These are phyloP conservation scores for Caenorhabditis uteleia DNA, from an alignment of 2,888 invertebrate species.

Conservation along the genomic window DNA sequence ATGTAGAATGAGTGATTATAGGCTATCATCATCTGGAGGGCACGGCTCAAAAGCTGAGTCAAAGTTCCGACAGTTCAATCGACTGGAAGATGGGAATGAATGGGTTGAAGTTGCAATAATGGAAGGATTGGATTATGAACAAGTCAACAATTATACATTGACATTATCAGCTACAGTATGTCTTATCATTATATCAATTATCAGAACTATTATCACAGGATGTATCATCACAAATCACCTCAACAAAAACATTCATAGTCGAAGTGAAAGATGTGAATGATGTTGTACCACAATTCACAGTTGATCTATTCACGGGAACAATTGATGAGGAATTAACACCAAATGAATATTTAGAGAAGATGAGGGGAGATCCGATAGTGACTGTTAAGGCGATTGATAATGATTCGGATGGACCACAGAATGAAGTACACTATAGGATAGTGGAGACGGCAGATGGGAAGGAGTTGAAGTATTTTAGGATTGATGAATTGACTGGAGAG, in stretches of 20 bases:
- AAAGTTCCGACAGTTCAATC: conserved; percentile 66
- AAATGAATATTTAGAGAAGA: conserved; percentile 57
- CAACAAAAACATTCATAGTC: conserved; percentile 89
- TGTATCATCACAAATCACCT: conserved; percentile 55
- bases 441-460: conserved; percentile 52
- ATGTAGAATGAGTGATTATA: conserved; percentile 7
- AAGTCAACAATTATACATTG: conserved; percentile 62
- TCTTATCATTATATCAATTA: background rate
- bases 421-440: conserved; percentile 63
- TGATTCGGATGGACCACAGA: conserved; percentile 61
- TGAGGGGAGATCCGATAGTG: conserved; percentile 52
- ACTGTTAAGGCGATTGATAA: conserved; percentile 61
- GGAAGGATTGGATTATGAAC: conserved; percentile 66
- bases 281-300: conserved; percentile 76
- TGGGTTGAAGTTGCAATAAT: conserved; percentile 62
- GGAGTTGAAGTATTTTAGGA: conserved; percentile 78
- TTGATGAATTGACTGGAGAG: conserved; percentile 91
- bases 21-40: conserved; percentile 34
- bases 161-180: conserved; percentile 67
- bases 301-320: conserved; percentile 66
- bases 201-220: conserved; percentile 46
- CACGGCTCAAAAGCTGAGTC: conserved; percentile 42
- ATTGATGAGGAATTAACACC: conserved; percentile 66
- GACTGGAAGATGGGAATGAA: conserved; percentile 48
- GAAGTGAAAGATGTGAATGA: conserved; percentile 95